Evolutionary conservation across 2,888 invertebrate genomes (phyloP), one percentile per base, ranked within the genome.

Genomic region (Cheilosia scutellata): DNA sequence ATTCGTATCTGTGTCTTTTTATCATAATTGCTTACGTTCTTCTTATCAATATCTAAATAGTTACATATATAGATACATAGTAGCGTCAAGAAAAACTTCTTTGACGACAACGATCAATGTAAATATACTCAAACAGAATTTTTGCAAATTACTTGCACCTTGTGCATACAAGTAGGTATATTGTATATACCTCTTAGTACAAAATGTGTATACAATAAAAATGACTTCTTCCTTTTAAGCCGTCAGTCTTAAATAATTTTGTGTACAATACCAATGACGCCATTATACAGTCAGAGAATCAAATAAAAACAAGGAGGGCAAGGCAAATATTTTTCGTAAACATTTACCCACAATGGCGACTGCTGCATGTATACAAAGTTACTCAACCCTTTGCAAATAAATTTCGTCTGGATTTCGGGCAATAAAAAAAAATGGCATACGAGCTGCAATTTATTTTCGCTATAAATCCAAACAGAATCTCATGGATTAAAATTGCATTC

Each of bases 321-420:
- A 6, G 53, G 31, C n/a, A 68, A 20, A 55, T 55, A 55, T 57
- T 44, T 16, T 20, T 68, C n/a, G 25, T 31, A 44, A 68, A 55
- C 57, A 55, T 57, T 68, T 68, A 57, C 25, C 31, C 42, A 44
- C 20, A 31, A 44, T 57, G 44, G 57, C 25, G 40, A 20, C 57
- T 49, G 51, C 65, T 44, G 42, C n/a, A 29, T 57, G 57, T 44
- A 57, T 68, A 40, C 40, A 16, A 25, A 13, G 20, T 31, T 31
- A n/a, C 37, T 11, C 65, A 57, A 68, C 42, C 42, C 68, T 55
- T 53, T 37, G 31, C 68, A 68, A 55, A 68, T 44, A 57, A 29
- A 31, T 57, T 20, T 44, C 31, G 16, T 42, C 55, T 27, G 20
- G 25, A 25, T 58, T 58, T 58, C 7, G 37, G n/a, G 27, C 58